Evolutionary conservation across 2,888 invertebrate genomes (phyloP).

Genomic region (Tachina lurida): DNA sequence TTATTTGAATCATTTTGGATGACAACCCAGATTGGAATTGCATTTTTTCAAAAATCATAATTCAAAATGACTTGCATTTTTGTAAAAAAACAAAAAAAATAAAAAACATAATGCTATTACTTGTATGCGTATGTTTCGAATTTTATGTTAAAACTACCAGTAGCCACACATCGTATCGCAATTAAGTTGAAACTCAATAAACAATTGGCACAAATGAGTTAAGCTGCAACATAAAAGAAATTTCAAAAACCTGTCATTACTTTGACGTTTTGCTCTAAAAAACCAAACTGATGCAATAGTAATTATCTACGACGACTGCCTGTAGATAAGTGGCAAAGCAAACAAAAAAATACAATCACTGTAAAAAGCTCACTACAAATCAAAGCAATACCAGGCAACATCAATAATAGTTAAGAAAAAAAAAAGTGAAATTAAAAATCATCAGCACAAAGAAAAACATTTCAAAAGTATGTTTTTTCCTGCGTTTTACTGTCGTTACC

Average conservation of each 20-base stretch:
- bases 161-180: slow-evolving; percentile 15
- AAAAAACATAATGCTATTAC: neutral
- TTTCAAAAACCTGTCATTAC: slow-evolving; percentile 48
- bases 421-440: slow-evolving; percentile 50
- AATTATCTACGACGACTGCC: slow-evolving; percentile 47
- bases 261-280: slow-evolving; percentile 51
- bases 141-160: neutral
- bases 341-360: neutral
- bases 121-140: neutral
- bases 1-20: too few species aligned
- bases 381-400: slow-evolving; percentile 26
- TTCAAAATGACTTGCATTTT: too few species aligned
- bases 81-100: neutral
- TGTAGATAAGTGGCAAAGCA: slow-evolving; percentile 41
- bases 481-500: slow-evolving; percentile 40
- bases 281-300: slow-evolving; percentile 53
- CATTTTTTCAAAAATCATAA: too few species aligned
- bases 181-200: slow-evolving; percentile 37
- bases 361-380: slow-evolving; percentile 9
- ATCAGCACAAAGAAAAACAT: slow-evolving; percentile 41
- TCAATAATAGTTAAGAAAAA: slow-evolving; percentile 11
- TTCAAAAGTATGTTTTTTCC: slow-evolving; percentile 10
- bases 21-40: too few species aligned
- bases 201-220: slow-evolving; percentile 26
- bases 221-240: slow-evolving; percentile 11